These are phyloP conservation scores for Vicugna pacos DNA, from an alignment of 2,113 vertebrate species.

Conservation along the genomic window DNA sequence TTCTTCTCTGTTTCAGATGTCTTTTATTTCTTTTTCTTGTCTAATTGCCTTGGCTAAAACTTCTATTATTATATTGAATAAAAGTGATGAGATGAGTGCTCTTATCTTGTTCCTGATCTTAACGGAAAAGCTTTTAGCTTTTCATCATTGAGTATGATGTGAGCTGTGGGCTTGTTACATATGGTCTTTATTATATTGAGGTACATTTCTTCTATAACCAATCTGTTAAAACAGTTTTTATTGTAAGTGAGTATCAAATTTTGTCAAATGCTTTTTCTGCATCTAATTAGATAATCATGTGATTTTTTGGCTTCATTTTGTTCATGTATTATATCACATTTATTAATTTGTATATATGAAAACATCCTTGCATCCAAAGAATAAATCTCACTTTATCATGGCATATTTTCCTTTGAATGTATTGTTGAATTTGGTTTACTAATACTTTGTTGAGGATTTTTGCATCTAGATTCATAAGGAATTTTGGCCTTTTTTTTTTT, in stretches of 20 bases:
- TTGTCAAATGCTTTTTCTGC: not conserved
- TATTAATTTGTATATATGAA: not conserved
- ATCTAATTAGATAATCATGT: not conserved
- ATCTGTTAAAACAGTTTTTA: not conserved
- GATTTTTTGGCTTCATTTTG: not conserved
- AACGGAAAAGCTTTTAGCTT: not conserved
- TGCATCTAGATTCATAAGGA: not conserved
- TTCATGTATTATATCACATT: not conserved
- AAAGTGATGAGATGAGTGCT: not conserved
- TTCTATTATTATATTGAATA: not conserved
- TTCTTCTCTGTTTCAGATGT: not conserved
- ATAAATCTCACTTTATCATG: not conserved
- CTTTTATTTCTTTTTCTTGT: not conserved
- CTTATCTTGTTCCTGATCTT: not conserved
- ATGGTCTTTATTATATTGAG: not conserved
- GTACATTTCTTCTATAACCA: not conserved
- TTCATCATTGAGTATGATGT: not conserved
- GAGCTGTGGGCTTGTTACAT: not conserved
- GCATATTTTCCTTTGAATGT: not conserved
- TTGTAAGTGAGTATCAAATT: not conserved
- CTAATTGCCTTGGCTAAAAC: not conserved
- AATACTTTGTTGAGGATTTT: not conserved
- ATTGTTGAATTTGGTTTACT: not conserved
- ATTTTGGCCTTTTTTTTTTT: not conserved
- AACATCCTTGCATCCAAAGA: not conserved